Base-by-base conservation (phyloP, 2,888 invertebrate species). In the Schrankia costaestrigalis region DNA sequence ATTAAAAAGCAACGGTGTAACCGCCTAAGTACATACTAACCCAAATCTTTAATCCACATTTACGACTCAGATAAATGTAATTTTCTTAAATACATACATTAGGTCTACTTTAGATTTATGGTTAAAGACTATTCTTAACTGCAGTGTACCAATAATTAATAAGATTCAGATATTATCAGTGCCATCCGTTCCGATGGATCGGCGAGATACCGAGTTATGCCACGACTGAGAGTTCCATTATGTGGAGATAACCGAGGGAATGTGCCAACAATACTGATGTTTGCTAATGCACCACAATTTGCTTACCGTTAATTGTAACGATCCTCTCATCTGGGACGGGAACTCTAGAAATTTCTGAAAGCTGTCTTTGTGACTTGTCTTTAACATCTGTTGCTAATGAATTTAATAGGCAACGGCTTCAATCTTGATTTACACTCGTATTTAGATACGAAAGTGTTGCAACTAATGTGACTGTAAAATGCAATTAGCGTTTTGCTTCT, bases 231-330 rank as follows among this genome's bases (percentile, higher is more conserved):
- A 46, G 28, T 11, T 23, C 11, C n/a, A 28, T 15, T 42, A 39
- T 7, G 32, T 33, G 3, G 18, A 35, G 50, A 49, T 41, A 46
- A 35, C 11, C 36, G 33, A 45, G 51, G 30, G 40, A 55, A 54
- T 41, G 23, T 35, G 23, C 30, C 36, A 48, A 54, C 46, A 54
- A 51, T 45, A 32, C 24, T 15, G 14, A n/a, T 17, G 31, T 33
- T 15, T 31, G 27, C 40, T 48, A 51, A 49, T 41, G 33, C 35
- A 29, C 35, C 18, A 39, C 31, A 41, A 37, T 43, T 38, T 47
- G 32, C 36, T 35, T 47, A 38, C 48, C 27, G 48, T 47, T 45
- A 26, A 41, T 41, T 38, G 26, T 46, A 25, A 27, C 26, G 9
- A 35, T 25, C 24, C 7, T 29, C 13, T 17, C 34, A 40, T 39